Base-by-base conservation (phyloP, 2,113 vertebrate genomes). In the Eretmochelys imbricata region DNA sequence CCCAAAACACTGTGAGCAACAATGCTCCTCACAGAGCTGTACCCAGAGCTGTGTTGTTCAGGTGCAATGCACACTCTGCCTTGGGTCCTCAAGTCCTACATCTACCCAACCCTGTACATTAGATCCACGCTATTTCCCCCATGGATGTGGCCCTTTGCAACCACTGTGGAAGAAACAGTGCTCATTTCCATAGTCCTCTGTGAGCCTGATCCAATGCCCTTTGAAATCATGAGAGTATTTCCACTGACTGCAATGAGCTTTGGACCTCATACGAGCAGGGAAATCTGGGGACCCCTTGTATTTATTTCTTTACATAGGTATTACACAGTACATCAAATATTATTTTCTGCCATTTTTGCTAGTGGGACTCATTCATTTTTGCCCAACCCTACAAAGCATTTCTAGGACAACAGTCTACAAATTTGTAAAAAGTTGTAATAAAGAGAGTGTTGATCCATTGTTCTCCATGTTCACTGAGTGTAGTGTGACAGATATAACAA, bases 61-160 rank as follows among this genome's bases (percentile, higher is more conserved):
- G 38, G 13, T n/a, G 16, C 25, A 14, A 22, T 62, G 31, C 49
- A 14, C 85, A 35, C 57, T 20, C 22, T 50, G 4, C 27, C 59
- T 8, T 80, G 76, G 10, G 24, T 80, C 79, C 13, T 78, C 0
- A 0, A 85, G 54, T 9, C 0, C 0, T 7, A 69, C 22, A 53
- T 92, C 10, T 59, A 69, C 20, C 16, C 20, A 31, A 31, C 35
- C 27, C 46, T 80, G 27, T 35, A 20, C 50, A 85, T 13, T 35
- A 79, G 46, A 80, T 51, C 42, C 72, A 50, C 51, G 29, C 8
- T 25, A 48, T 9, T 8, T 80, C 79, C 38, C 82, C 46, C 54
- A 54, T 1, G 50, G 38, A 7, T 1, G 2, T 10, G 38, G 59
- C 50, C 22, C 10, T 75, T 42, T 75, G n/a, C n/a, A 72, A 72